These are phyloP conservation scores for Drosophila suboccidentalis DNA, from an alignment of 2,888 invertebrate species.

Conservation along the genomic window DNA sequence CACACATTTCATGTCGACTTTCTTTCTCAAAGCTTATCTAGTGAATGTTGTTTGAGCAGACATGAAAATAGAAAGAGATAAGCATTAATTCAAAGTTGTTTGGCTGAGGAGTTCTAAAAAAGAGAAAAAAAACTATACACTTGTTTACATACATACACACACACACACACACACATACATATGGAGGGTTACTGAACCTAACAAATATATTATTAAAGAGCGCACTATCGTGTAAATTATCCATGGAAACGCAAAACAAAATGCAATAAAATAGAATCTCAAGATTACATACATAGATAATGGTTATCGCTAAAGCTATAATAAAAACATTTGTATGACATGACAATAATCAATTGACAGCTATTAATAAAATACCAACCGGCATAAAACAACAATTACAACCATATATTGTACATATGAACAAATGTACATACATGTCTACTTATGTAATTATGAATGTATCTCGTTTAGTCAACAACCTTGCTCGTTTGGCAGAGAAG, in stretches of 20 bases:
- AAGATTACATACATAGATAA: constrained; percentile 42
- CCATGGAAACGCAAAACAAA: constrained; percentile 24
- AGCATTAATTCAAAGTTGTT: constrained; percentile 6
- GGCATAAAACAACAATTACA: constrained; percentile 14
- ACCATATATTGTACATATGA: constrained; percentile 3
- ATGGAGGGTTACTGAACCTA: constrained; percentile 34
- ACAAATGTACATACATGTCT: background rate
- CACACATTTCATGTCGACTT: background rate
- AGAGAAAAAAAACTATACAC: constrained; percentile 4
- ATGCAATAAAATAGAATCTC: constrained; percentile 36
- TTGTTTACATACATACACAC: background rate
- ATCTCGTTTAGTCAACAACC: constrained; percentile 11
- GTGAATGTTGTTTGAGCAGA: background rate
- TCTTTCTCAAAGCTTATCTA: constrained; percentile 22
- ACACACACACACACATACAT: background rate
- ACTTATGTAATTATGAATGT: constrained; percentile 18
- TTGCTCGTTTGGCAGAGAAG: constrained; percentile 5
- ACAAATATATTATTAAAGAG: constrained; percentile 5
- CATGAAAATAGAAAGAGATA: constrained; percentile 17
- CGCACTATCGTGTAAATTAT: constrained; percentile 24
- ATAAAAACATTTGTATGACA: constrained; percentile 64
- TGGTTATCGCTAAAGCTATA: constrained; percentile 37
- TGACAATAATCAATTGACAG: constrained; percentile 32
- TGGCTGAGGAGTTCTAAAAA: background rate
- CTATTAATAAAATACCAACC: constrained; percentile 30